phyloP scores from a whole-genome alignment of 2,113 vertebrate species.

The Agapornis roseicollis region DNA sequence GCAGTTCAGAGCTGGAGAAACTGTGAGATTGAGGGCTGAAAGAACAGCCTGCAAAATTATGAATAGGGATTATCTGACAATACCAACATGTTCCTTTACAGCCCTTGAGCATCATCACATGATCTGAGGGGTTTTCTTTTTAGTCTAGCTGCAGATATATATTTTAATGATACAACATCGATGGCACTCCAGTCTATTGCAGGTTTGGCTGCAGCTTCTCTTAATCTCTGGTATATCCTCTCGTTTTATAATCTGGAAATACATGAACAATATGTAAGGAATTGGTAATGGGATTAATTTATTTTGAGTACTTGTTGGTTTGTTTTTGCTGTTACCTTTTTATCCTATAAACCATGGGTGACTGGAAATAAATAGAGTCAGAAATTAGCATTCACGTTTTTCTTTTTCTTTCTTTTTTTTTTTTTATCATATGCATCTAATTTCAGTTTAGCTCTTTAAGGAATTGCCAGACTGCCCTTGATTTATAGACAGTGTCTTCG shows the following conservation, averaged over 20 bases:
- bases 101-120: slow-evolving; percentile 27
- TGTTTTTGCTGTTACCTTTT: not conserved
- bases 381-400: slow-evolving; percentile 51
- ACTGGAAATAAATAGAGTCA: slow-evolving; percentile 4
- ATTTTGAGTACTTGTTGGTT: slow-evolving; percentile 29
- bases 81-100: slow-evolving; percentile 47
- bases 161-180: not conserved
- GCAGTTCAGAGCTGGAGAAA: slow-evolving; percentile 59
- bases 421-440: slow-evolving; percentile 61
- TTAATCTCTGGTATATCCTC: slow-evolving; percentile 60
- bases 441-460: slow-evolving; percentile 64
- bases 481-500: slow-evolving; percentile 63
- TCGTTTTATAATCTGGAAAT: slow-evolving; percentile 61
- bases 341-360: not conserved
- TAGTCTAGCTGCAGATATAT: not conserved
- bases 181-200: not conserved
- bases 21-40: slow-evolving; percentile 67
- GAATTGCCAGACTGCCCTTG: slow-evolving; percentile 66
- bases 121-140: slow-evolving; percentile 36
- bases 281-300: slow-evolving; percentile 48
- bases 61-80: slow-evolving; percentile 64
- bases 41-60: slow-evolving; percentile 50
- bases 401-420: slow-evolving; percentile 69
- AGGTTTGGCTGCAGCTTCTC: slow-evolving; percentile 47
- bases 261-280: slow-evolving; percentile 31